Evolutionary conservation across 2,888 invertebrate species (phyloP), one percentile per base, ranked within the genome.

Genomic region (Noctua janthe): DNA sequence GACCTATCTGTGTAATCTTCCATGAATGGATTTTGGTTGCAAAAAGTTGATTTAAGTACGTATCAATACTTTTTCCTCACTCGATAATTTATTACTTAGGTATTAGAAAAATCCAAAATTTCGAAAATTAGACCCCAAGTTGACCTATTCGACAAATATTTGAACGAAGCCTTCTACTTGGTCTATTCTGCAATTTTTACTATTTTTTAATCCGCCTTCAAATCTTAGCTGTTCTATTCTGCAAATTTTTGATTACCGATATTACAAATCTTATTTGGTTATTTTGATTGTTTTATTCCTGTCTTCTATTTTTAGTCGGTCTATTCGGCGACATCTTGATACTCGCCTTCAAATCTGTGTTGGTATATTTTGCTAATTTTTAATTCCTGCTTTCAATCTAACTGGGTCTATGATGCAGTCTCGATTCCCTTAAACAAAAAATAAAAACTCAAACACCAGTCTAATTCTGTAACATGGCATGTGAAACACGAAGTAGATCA

Each of bases 401-500:
- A 29, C 29, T 29, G 62, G n/a, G 29, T 15, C 62, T 62, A 7
- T 59, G n/a, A 13, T 29, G 7, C 35, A 20, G 35, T 64, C 62
- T 17, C 62, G 62, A 29, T 29, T 2, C 62, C 62, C 7, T 15
- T 1, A 15, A 6, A 15, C 2, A 64, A 8, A 43, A 39, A 67
- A 39, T 39, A 20, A 20, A 54, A 74, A 17, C n/a, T n/a, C 8
- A 7, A 81, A 73, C 35, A 51, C 49, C 15, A 39, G 54, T 76
- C 20, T 66, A 74, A 80, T 75, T 67, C 49, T 47, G 51, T 80
- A 74, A 81, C 76, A 75, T 71, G 73, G 75, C 56, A 78, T 87
- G 86, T 87, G 82, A 88, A 88, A 89, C 88, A 84, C 80, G 83
- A 88, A 87, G 87, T 89, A 92, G 91, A 90, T 92, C 93, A 94